These are phyloP conservation scores for Erebia aethiops DNA, from an alignment of 2,888 invertebrate genomes.

Conservation along the genomic window DNA sequence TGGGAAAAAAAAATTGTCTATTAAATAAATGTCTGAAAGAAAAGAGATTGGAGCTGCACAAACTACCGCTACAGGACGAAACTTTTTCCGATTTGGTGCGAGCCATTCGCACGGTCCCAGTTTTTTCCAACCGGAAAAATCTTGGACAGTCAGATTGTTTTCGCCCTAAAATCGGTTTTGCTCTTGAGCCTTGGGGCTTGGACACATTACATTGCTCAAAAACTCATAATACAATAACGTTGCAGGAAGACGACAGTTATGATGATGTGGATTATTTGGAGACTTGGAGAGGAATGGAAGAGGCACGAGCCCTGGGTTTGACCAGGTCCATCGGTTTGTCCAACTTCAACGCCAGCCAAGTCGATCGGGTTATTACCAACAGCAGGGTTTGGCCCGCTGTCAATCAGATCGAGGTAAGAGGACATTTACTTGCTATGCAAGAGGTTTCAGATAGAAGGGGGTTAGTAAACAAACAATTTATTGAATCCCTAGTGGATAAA, in stretches of 20 bases:
- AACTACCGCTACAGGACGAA: no score
- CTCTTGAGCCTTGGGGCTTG: no score
- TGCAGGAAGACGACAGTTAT: slow-evolving; percentile 57
- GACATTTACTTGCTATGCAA: neutral
- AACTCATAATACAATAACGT: slow-evolving; percentile 1
- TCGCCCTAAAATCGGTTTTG: no score
- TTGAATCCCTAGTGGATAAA: no score
- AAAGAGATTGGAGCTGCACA: no score
- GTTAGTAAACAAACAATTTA: no score
- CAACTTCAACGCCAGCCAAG: slow-evolving; percentile 89
- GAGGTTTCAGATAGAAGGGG: neutral
- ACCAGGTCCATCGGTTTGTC: slow-evolving; percentile 89
- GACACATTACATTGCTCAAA: neutral
- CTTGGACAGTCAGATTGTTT: no score
- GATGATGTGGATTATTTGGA: slow-evolving; percentile 87
- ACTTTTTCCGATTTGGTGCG: no score
- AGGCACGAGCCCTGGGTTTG: slow-evolving; percentile 84
- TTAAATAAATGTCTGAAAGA: no score
- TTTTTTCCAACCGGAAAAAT: no score
- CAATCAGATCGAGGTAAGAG: slow-evolving; percentile 81
- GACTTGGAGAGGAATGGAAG: slow-evolving; percentile 90
- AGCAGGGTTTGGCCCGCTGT: slow-evolving; percentile 83
- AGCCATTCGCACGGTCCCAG: no score
- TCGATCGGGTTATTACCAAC: slow-evolving; percentile 83
- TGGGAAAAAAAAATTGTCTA: no score